Conservation (phyloP, 2,113 vertebrate species). For the Salvelinus namaycush region DNA sequence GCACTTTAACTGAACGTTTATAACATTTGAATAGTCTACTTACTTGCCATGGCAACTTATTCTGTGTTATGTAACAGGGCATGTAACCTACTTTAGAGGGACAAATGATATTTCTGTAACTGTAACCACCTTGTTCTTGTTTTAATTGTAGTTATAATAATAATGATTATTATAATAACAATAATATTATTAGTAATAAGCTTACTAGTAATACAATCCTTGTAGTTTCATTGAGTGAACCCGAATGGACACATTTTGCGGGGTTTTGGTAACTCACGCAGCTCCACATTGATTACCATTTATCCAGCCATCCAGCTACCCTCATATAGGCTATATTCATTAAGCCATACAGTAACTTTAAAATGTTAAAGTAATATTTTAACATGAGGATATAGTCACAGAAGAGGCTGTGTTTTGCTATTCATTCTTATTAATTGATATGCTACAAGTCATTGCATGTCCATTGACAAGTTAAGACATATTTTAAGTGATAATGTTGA, state of each 20-base stretch:
- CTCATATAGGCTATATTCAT: not conserved
- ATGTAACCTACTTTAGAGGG: not conserved
- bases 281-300: not conserved
- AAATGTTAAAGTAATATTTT: not conserved
- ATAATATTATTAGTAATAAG: not conserved
- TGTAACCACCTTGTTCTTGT: not conserved
- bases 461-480: not conserved
- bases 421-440: not conserved
- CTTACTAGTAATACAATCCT: not conserved
- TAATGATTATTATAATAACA: not conserved
- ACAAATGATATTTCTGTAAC: not conserved
- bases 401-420: not conserved
- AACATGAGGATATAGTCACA: not conserved
- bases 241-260: not conserved
- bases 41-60: not conserved
- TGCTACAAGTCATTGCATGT: conserved; percentile 1
- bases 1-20: not conserved
- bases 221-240: not conserved
- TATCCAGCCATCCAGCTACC: not conserved
- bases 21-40: not conserved
- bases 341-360: not conserved
- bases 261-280: not conserved
- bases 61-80: not conserved
- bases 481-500: not conserved
- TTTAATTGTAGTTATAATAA: not conserved